Base-by-base conservation (phyloP, 2,113 vertebrate genomes). In the Seriola rivoliana region DNA sequence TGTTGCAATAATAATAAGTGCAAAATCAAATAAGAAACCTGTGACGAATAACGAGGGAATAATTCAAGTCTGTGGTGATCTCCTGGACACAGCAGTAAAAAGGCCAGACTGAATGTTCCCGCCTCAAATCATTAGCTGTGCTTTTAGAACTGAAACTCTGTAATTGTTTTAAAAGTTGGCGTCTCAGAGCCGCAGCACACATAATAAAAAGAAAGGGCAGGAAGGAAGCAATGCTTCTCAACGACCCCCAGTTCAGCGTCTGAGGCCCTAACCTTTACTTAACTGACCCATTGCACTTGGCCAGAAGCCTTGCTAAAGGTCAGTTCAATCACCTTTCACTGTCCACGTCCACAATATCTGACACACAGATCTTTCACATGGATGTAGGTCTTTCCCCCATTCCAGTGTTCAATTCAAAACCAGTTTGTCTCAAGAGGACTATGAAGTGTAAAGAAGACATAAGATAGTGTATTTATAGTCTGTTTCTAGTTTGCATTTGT, bases 201-300 rank as follows among this genome's bases (percentile, higher is more conserved):
- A 81, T 58, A 85, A 87, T 85, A 92, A 89, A 89, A 87, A 78
- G 29, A 73, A 75, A 60, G 52, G 14, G 75, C 83, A 90, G 87
- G 89, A 93, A 92, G 91, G 76, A 93, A 92, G 93, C 74, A 87
- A 90, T 90, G 84, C 74, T 83, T 50, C 1, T 80, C 84, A 89
- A 87, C 57, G 23, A 88, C 86, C 84, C 75, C 67, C 78, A 69
- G 88, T 71, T 89, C 88, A 89, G 65, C 17, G 75, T 86, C 84
- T 85, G 50, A 66, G 66, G 71, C 57, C 55, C 60, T 75, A 50
- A 71, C 87, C 89, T 89, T 76, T 80, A 89, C 78, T 90, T 88
- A 91, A 69, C 74, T 88, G 83, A 88, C 81, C 85, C 70, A 32
- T 36, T 87, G 89, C 82, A 87, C 86, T 85, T 44, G 80, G 78